Conservation (phyloP, 2,797 vertebrate genomes). For the Chanos chanos region DNA sequence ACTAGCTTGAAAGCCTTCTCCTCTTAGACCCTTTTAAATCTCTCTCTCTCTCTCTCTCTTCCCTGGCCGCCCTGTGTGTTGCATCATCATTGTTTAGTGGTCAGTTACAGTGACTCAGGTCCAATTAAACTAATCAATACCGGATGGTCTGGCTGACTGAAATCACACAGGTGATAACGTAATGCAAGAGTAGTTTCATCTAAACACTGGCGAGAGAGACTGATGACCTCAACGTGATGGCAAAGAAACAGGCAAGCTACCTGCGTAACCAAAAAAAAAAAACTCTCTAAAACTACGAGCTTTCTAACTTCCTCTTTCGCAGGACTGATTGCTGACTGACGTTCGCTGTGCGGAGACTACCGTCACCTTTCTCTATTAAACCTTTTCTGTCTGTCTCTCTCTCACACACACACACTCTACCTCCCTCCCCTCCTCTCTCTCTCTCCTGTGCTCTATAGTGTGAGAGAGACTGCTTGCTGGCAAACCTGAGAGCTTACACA, state of each 20-base stretch:
- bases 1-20: background rate
- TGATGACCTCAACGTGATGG: conserved; percentile 18
- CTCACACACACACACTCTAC: background rate
- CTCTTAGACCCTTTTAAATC: background rate
- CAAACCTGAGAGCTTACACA: conserved; percentile 45
- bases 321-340: conserved; percentile 11
- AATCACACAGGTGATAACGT: conserved; percentile 34
- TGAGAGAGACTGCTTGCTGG: conserved; percentile 15
- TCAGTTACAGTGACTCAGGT: background rate
- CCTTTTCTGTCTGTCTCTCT: conserved; percentile 10
- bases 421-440: background rate
- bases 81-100: background rate
- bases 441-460: conserved; percentile 17
- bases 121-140: conserved; percentile 10
- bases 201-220: background rate
- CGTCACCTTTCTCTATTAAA: conserved; percentile 22
- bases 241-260: conserved; percentile 5
- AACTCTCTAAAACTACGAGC: conserved; percentile 4
- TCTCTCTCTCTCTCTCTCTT: background rate
- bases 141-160: too few relatives aligned
- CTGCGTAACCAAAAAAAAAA: too few relatives aligned
- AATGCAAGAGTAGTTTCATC: conserved; percentile 18
- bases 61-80: too few relatives aligned
- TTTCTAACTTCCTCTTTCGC: conserved; percentile 21
- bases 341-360: conserved; percentile 17